Evolutionary conservation across 2,888 invertebrate species (phyloP).

Genomic region (Epinotia brunnichana): DNA sequence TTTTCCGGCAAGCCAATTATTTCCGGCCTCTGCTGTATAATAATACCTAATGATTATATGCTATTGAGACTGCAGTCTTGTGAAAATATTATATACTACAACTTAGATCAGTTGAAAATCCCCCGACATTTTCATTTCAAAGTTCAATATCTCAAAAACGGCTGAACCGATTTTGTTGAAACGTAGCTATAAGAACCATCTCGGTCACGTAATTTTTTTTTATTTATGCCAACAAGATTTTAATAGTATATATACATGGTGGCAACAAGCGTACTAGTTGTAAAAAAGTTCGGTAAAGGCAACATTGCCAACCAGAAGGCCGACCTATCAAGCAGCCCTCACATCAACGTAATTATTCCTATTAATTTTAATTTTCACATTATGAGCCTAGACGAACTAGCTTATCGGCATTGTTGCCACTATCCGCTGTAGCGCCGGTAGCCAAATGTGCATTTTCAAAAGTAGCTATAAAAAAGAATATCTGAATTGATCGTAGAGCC

Average conservation of each 20-base stretch:
- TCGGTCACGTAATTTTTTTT: too few species aligned
- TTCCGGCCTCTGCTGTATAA: not conserved
- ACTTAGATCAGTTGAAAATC: too few species aligned
- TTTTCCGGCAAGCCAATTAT: not conserved
- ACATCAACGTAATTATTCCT: not conserved
- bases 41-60: not conserved
- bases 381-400: not conserved
- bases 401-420: constrained; percentile 1
- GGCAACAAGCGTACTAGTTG: too few species aligned
- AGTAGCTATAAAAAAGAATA: constrained; percentile 58
- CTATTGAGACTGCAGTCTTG: not conserved
- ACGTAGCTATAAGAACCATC: too few species aligned
- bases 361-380: too few species aligned
- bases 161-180: too few species aligned
- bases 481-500: constrained; percentile 52
- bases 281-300: too few species aligned
- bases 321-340: not conserved
- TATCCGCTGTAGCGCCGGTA: not conserved
- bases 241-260: too few species aligned
- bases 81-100: not conserved
- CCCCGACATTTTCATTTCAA: too few species aligned
- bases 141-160: too few species aligned
- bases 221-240: too few species aligned
- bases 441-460: constrained; percentile 35
- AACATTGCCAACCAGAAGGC: too few species aligned